Evolutionary conservation across 2,888 invertebrate species (phyloP).

Genomic region (Protonemura montana): DNA sequence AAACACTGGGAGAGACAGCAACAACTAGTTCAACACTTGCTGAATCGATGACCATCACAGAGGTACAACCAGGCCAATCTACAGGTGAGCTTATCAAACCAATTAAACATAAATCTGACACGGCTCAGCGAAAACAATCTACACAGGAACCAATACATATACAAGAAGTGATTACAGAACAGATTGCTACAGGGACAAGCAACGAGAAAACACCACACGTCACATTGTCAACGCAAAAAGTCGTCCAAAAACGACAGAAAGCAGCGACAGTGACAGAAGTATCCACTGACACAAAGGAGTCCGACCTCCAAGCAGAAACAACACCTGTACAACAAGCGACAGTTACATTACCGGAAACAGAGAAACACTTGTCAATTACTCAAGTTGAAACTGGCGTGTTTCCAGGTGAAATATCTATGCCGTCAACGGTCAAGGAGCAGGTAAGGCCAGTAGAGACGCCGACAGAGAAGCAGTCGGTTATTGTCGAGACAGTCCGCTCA

Average conservation of each 20-base stretch:
- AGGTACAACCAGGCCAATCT: conserved; percentile 45
- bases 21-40: conserved; percentile 43
- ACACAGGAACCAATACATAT: conserved; percentile 50
- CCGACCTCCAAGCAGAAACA: conserved; percentile 45
- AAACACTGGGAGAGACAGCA: conserved; percentile 45
- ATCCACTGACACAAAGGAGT: conserved; percentile 49
- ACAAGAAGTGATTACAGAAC: conserved; percentile 50
- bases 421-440: conserved; percentile 47
- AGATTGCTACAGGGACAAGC: conserved; percentile 48
- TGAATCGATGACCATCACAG: conserved; percentile 47
- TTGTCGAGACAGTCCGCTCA: conserved; percentile 41
- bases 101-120: conserved; percentile 48
- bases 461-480: conserved; percentile 44
- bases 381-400: conserved; percentile 50
- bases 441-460: conserved; percentile 47
- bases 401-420: conserved; percentile 49
- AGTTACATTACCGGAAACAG: conserved; percentile 49
- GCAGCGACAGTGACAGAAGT: conserved; percentile 49
- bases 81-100: conserved; percentile 47
- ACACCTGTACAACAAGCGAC: conserved; percentile 49
- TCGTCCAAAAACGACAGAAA: conserved; percentile 49
- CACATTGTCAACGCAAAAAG: conserved; percentile 46
- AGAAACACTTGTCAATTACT: conserved; percentile 48
- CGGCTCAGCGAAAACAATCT: conserved; percentile 48
- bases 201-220: conserved; percentile 47